Evolutionary conservation across 2,888 invertebrate species (phyloP).

Genomic region (Cryptocheilus praepositus): DNA sequence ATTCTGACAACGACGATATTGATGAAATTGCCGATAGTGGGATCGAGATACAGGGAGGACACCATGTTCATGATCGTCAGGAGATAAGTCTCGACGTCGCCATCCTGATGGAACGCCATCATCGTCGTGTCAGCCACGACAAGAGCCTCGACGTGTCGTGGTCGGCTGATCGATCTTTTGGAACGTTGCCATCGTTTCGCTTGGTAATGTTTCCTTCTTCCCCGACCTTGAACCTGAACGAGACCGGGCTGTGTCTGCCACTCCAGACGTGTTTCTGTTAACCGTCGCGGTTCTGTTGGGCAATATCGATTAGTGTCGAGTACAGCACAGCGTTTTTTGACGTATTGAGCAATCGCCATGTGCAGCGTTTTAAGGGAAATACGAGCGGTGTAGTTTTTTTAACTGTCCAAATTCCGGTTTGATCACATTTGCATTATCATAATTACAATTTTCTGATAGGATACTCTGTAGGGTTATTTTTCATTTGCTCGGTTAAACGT

Average conservation of each 20-base stretch:
- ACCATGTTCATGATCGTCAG: slow-evolving; percentile 96
- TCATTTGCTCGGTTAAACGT: no score
- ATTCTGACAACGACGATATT: slow-evolving; percentile 93
- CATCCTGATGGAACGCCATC: slow-evolving; percentile 89
- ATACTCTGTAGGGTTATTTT: no score
- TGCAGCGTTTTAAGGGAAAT: no score
- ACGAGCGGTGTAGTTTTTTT: no score
- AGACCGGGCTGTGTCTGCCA: slow-evolving; percentile 78
- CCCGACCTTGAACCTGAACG: slow-evolving; percentile 75
- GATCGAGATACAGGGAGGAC: slow-evolving; percentile 89
- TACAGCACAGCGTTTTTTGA: no score
- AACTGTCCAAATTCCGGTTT: no score
- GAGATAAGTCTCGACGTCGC: slow-evolving; percentile 89
- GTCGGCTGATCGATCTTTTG: slow-evolving; percentile 83
- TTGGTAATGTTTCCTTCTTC: slow-evolving; percentile 60
- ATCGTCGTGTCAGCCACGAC: slow-evolving; percentile 92
- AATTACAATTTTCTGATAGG: no score
- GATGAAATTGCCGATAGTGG: slow-evolving; percentile 92
- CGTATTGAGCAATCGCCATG: no score
- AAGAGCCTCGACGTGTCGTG: slow-evolving; percentile 89
- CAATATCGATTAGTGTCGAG: no score
- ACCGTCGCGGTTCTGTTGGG: slow-evolving; percentile 66
- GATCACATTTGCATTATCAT: no score
- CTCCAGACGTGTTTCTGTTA: slow-evolving; percentile 76
- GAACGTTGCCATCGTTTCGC: slow-evolving; percentile 61